Percentiles rank a stretch among this genome's conserved stretches.
phyloP scores from a whole-genome alignment of 2,797 vertebrate genomes.

The Serranus cabrilla region DNA sequence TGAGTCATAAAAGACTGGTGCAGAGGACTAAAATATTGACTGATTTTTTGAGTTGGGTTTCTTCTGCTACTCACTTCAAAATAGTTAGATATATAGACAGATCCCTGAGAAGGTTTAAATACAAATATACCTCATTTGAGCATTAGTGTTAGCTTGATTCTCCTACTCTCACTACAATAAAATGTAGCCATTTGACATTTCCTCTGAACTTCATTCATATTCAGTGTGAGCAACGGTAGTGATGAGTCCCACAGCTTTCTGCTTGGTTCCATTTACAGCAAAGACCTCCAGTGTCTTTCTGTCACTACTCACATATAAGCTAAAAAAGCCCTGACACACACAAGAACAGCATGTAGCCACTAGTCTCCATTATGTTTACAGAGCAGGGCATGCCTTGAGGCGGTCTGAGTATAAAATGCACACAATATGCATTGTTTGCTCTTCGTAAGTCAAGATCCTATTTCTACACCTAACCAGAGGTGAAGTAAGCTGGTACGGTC shows the following conservation, averaged over 20 bases:
- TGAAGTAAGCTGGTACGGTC: no score
- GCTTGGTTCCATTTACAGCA: slow-evolving; percentile 19
- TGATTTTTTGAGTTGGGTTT: background rate
- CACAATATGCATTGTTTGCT: slow-evolving; percentile 39
- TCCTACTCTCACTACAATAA: background rate
- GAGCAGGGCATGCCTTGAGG: slow-evolving; percentile 30
- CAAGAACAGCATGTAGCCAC: slow-evolving; percentile 43
- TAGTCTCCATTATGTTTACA: slow-evolving; percentile 43
- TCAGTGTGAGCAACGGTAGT: slow-evolving; percentile 4
- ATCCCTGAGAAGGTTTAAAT: background rate
- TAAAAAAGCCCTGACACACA: slow-evolving; percentile 48
- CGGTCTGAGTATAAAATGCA: slow-evolving; percentile 34
- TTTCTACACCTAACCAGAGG: no score
- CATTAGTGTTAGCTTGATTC: background rate
- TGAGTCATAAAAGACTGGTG: background rate
- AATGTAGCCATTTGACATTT: slow-evolving; percentile 4
- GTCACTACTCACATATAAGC: slow-evolving; percentile 27
- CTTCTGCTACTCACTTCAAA: background rate
- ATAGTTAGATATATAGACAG: no score
- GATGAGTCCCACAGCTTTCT: slow-evolving; percentile 23
- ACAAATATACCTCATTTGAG: background rate
- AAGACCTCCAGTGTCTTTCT: slow-evolving; percentile 27
- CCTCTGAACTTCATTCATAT: slow-evolving; percentile 1
- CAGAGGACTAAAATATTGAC: background rate
- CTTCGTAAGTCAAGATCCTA: slow-evolving; percentile 17